Evolutionary conservation across 2,888 invertebrate species (phyloP).

Genomic region (Lasioglossum figueresi): DNA sequence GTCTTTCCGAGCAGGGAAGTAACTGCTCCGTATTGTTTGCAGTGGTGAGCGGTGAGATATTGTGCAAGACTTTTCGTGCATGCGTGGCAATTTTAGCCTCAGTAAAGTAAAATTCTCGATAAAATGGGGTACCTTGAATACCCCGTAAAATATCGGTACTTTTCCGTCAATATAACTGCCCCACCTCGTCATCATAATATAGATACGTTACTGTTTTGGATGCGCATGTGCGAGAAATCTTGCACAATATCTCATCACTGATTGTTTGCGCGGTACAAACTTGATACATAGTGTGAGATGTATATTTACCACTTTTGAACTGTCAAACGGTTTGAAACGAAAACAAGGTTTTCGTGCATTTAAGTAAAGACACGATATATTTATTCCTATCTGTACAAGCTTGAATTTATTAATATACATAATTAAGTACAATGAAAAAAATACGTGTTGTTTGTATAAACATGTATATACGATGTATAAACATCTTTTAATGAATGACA

Average conservation of each 20-base stretch:
- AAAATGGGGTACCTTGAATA: too few relatives aligned
- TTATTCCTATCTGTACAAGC: neutral
- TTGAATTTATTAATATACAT: neutral
- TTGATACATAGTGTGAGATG: neutral
- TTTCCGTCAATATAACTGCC: too few relatives aligned
- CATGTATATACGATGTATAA: neutral
- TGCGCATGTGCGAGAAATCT: too few relatives aligned
- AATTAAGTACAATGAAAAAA: neutral
- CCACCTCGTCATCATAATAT: too few relatives aligned
- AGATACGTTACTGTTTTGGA: neutral
- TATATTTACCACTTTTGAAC: constrained; percentile 36
- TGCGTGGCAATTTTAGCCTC: too few relatives aligned
- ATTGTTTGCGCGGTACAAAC: neutral
- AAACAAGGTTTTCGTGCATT: constrained; percentile 11
- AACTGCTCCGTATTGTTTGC: neutral
- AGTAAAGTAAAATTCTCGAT: too few relatives aligned
- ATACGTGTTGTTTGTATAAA: neutral
- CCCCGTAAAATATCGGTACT: too few relatives aligned
- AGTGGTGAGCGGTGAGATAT: too few relatives aligned
- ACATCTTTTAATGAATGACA: constrained; percentile 2
- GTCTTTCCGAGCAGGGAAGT: neutral
- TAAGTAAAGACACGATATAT: neutral
- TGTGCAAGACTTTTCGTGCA: too few relatives aligned
- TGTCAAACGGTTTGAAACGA: constrained; percentile 13
- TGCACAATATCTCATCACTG: neutral